Evolutionary conservation across 2,113 vertebrate species (phyloP).

Genomic region (Aptenodytes forsteri): DNA sequence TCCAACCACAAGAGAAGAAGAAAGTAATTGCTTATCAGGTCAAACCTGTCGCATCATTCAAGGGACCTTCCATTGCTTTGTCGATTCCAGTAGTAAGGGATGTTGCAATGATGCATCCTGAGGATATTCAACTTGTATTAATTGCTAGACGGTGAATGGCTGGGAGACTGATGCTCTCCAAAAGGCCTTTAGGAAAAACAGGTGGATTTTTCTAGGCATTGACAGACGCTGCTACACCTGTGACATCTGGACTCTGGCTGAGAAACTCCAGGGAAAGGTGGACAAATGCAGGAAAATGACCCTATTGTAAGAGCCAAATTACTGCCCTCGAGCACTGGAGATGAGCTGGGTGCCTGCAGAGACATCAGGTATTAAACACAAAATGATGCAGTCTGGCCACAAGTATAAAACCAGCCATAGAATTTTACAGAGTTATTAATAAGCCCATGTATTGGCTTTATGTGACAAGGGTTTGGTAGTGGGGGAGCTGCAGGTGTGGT

Average conservation of each 20-base stretch:
- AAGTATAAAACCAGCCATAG: neutral
- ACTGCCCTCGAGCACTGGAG: neutral
- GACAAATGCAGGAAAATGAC: neutral
- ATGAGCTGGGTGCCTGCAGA: neutral
- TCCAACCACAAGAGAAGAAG: neutral
- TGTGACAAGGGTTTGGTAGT: neutral
- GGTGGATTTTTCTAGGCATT: neutral
- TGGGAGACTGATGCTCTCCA: neutral
- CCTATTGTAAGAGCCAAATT: neutral
- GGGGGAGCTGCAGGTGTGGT: neutral
- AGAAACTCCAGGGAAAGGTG: neutral
- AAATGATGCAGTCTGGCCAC: neutral
- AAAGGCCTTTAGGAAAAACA: neutral
- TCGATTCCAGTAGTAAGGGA: neutral
- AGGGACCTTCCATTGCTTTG: neutral
- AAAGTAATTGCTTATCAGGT: neutral
- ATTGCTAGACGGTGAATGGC: neutral
- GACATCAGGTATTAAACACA: neutral
- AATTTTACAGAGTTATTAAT: neutral
- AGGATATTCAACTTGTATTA: neutral
- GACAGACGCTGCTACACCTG: neutral
- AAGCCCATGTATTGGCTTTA: neutral
- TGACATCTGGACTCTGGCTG: neutral
- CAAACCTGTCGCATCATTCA: neutral
- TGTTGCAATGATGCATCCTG: rapidly evolving